These are phyloP conservation scores for Lordiphosa fenestrarum DNA, from an alignment of 2,888 invertebrate genomes.

Conservation along the genomic window DNA sequence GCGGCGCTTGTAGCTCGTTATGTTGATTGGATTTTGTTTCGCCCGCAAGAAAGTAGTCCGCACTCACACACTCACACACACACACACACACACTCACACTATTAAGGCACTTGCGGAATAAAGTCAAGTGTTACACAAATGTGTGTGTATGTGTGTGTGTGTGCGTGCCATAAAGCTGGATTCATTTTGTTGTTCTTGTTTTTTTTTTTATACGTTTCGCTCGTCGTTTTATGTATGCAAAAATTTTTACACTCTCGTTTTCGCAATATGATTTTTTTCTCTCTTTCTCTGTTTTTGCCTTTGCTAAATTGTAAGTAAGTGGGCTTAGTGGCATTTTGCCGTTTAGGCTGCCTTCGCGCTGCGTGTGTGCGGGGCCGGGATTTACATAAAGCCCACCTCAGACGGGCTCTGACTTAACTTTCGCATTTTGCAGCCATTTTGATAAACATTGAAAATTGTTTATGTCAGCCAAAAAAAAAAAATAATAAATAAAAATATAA, in stretches of 20 bases:
- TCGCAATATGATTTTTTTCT: constrained; percentile 48
- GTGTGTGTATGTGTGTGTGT: constrained; percentile 18
- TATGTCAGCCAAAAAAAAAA: constrained; percentile 13
- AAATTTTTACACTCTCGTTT: constrained; percentile 71
- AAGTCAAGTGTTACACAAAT: constrained; percentile 54
- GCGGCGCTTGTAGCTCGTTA: constrained; percentile 75
- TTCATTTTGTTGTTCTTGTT: constrained; percentile 40
- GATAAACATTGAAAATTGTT: constrained; percentile 48
- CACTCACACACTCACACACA: constrained; percentile 34
- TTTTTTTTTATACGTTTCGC: constrained; percentile 29
- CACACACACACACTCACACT: constrained; percentile 54
- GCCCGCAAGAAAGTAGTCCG: constrained; percentile 70
- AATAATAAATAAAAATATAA: constrained; percentile 7
- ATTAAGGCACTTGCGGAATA: constrained; percentile 66
- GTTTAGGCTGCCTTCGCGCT: constrained; percentile 43
- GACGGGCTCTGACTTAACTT: constrained; percentile 47
- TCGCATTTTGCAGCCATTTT: constrained; percentile 57
- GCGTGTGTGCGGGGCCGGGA: constrained; percentile 47
- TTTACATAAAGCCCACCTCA: constrained; percentile 67
- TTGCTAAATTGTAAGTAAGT: constrained; percentile 73
- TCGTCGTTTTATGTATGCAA: constrained; percentile 66
- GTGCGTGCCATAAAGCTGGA: constrained; percentile 71
- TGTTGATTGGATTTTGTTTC: constrained; percentile 76
- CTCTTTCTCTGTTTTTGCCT: constrained; percentile 25
- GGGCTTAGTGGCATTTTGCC: constrained; percentile 70